Conservation (phyloP, 1,140 invertebrate species). For the Ips typographus region DNA sequence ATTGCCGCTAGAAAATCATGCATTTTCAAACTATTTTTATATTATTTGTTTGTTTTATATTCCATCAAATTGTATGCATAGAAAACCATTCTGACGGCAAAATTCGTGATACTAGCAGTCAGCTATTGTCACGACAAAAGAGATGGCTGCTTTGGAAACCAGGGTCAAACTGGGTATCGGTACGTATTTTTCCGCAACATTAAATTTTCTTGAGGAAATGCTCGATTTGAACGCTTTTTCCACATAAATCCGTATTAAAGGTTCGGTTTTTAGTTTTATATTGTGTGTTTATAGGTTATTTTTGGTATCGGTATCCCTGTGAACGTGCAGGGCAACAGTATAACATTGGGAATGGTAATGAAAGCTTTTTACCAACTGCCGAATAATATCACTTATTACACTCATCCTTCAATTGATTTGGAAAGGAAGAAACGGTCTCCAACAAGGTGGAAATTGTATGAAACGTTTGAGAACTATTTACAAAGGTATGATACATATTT, state of each 20-base stretch:
- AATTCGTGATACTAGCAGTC: conserved; percentile 38
- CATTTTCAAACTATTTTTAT: too few relatives aligned
- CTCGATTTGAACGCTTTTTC: background rate
- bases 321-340: conserved; percentile 41
- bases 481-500: background rate
- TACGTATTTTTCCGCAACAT: conserved; percentile 28
- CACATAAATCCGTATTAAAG: too few relatives aligned
- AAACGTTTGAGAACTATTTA: conserved; percentile 41
- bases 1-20: too few relatives aligned
- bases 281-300: conserved; percentile 40
- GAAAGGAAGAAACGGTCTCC: conserved; percentile 40
- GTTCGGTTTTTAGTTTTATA: too few relatives aligned
- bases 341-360: conserved; percentile 46
- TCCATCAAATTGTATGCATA: background rate
- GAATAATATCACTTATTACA: conserved; percentile 43
- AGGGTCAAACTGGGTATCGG: conserved; percentile 48
- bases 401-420: conserved; percentile 40
- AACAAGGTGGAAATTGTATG: conserved; percentile 49
- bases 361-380: conserved; percentile 48
- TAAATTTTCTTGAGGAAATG: background rate
- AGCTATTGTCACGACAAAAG: conserved; percentile 40
- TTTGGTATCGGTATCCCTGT: conserved; percentile 47
- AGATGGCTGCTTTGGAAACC: conserved; percentile 43
- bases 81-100: background rate
- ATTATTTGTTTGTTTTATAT: too few relatives aligned